Evolutionary conservation across 2,113 vertebrate species (phyloP), one percentile per base, ranked within the genome.

Genomic region (Mionectes macconnelli): DNA sequence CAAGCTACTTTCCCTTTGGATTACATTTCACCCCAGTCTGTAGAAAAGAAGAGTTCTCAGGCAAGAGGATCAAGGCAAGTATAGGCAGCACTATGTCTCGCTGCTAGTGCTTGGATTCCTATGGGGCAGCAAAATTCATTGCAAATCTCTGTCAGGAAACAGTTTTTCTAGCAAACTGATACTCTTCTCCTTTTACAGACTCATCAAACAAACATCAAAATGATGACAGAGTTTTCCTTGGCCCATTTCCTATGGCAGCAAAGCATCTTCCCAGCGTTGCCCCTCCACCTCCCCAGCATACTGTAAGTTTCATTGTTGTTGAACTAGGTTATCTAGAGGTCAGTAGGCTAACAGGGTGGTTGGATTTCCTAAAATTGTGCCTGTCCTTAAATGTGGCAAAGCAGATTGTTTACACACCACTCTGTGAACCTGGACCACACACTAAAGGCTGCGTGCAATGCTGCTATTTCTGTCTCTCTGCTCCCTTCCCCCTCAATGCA

Each of bases 331-430:
- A 98, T 97, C 97, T 96, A 73, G 69, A 97, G 97, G 98, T 97
- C 97, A 98, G 97, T 97, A 96, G 97, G 96, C 97, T 96, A 97
- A 96, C 96, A 95, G 97, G 94, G 97, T 98, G 98, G 98, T 98
- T 98, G 97, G 97, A 98, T 98, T 98, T 98, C 98, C 98, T 98
- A 98, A 98, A 98, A 98, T 98, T 98, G 98, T 98, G 97, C 97
- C 96, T 97, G 95, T 95, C 94, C 84, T 94, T 79, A 91, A 96
- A 96, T 4, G 74, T 93, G 92, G 90, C 73, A 44, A 86, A 75
- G 52, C n/a, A 30, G 91, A 97, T 97, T 97, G 96, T 96, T 96
- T 89, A 92, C n/a, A 49, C 74, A 87, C 64, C 28, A n/a, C 86
- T 84, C 64, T 0, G 5, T 89, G 97, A 84, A 93, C 63, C 84